phyloP scores from a whole-genome alignment of 2,888 invertebrate species.

The Meiosimyza decipiens region DNA sequence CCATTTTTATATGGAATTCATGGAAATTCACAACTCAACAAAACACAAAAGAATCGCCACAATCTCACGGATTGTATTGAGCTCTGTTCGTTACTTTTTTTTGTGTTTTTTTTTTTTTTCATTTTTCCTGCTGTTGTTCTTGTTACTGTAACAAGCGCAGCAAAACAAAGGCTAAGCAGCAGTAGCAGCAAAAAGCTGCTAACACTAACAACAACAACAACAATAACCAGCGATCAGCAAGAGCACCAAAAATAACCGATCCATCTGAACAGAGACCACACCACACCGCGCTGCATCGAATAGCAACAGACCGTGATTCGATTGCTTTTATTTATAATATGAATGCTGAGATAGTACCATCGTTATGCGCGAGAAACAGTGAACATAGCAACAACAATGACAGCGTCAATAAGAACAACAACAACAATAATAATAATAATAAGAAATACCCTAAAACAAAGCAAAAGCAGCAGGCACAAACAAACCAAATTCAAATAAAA shows the following conservation, averaged over 20 bases:
- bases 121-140: no score
- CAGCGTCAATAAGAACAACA: neutral
- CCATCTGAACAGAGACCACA: no score
- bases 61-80: no score
- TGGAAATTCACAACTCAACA: conserved; percentile 3
- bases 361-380: no score
- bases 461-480: neutral
- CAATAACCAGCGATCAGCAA: no score
- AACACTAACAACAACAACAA: neutral
- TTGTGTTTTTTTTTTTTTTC: no score
- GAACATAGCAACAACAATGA: neutral
- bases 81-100: no score
- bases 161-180: neutral
- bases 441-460: neutral
- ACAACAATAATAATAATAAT: neutral
- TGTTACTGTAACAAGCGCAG: neutral
- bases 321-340: no score
- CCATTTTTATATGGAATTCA: conserved; percentile 20
- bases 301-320: no score
- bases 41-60: neutral
- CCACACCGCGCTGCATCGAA: no score
- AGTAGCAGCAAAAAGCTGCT: neutral
- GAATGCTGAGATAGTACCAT: no score
- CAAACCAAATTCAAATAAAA: neutral
- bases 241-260: no score